Evolutionary conservation across 2,113 vertebrate genomes (phyloP).

Genomic region (Sphaerodactylus townsendi): DNA sequence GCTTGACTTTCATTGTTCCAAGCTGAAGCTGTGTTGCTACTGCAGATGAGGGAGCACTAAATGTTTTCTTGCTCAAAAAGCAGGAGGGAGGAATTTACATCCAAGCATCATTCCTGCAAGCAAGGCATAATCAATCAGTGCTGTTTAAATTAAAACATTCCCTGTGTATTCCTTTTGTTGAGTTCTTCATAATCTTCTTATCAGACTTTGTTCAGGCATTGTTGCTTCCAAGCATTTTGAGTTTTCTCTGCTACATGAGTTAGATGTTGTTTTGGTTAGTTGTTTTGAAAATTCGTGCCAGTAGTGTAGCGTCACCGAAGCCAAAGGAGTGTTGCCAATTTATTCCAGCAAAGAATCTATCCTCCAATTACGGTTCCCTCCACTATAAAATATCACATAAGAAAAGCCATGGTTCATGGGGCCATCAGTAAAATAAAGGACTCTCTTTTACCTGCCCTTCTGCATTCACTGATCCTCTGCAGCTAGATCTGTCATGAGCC

Average conservation of each 20-base stretch:
- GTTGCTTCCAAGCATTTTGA: not conserved
- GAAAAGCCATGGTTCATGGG: not conserved
- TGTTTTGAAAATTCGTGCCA: constrained; percentile 28
- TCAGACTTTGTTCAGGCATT: not conserved
- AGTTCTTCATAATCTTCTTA: not conserved
- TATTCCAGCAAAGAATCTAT: not conserved
- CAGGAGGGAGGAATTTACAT: not conserved
- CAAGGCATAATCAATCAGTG: not conserved
- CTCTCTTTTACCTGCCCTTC: not conserved
- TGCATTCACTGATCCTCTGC: not conserved
- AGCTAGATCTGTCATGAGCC: not conserved
- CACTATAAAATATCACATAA: constrained; percentile 4
- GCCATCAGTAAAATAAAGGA: not conserved
- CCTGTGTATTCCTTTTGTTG: not conserved
- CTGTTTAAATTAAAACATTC: constrained; percentile 8
- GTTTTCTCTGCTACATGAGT: not conserved
- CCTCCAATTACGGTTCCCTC: constrained; percentile 10
- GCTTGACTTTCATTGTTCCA: constrained; percentile 60
- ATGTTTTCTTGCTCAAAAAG: constrained; percentile 53
- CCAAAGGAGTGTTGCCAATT: constrained; percentile 16
- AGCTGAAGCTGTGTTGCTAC: constrained; percentile 44
- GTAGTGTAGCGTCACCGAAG: constrained; percentile 13
- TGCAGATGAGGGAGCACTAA: constrained; percentile 38
- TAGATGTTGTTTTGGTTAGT: constrained; percentile 5
- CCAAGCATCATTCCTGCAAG: constrained; percentile 3